A percentile compares a stretch with the other conserved stretches of the same genome.
Conservation (phyloP, 1,140 invertebrate genomes). For the Teleopsis dalmanni region DNA sequence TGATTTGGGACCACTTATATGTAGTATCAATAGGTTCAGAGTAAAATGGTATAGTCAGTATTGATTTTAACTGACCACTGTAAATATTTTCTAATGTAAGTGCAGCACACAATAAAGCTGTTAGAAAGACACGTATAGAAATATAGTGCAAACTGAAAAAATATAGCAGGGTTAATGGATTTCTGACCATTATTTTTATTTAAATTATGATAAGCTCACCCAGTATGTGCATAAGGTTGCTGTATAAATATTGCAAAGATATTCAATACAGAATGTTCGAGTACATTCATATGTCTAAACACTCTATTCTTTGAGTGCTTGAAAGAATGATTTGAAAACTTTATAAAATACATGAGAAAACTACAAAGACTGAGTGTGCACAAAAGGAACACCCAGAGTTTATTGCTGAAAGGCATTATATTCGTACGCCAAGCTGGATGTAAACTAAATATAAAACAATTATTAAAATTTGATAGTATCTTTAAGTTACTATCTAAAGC, state of each 20-base stretch:
- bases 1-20: slow-evolving; percentile 22
- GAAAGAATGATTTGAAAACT: slow-evolving; percentile 14
- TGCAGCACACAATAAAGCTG: slow-evolving; percentile 31
- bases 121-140: slow-evolving; percentile 29
- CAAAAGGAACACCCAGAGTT: slow-evolving; percentile 28
- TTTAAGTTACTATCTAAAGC: no score
- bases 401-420: slow-evolving; percentile 26
- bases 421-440: slow-evolving; percentile 26
- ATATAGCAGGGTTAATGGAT: no score
- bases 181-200: no score
- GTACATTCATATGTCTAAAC: slow-evolving; percentile 16
- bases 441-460: not conserved
- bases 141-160: slow-evolving; percentile 17
- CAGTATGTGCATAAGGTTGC: slow-evolving; percentile 25
- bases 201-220: no score
- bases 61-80: slow-evolving; percentile 35
- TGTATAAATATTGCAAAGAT: slow-evolving; percentile 39
- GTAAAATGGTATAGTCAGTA: slow-evolving; percentile 32
- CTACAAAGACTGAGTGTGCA: slow-evolving; percentile 20
- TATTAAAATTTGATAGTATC: not conserved
- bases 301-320: not conserved
- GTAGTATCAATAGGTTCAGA: slow-evolving; percentile 29
- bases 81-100: slow-evolving; percentile 41
- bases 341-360: slow-evolving; percentile 20
- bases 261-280: slow-evolving; percentile 27